Evolutionary conservation across 2,113 vertebrate species (phyloP), one percentile per base, ranked within the genome.

Genomic region (Lasiurus cinereus): DNA sequence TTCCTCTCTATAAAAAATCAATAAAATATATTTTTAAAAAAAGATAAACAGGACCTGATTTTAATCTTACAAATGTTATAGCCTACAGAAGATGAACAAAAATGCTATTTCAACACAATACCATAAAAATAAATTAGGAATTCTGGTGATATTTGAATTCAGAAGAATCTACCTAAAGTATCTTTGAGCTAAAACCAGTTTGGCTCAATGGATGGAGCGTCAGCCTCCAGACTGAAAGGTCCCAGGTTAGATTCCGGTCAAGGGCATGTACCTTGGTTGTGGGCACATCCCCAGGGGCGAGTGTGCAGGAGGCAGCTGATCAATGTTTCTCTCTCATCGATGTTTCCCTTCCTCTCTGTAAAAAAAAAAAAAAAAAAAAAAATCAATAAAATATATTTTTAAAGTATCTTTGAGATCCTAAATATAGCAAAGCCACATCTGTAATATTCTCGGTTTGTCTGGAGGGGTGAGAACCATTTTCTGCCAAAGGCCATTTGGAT

Each of bases 1-100:
- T 39, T 39, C 39, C 39, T 39, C 39, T 39, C 39, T 39, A 39
- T 39, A 39, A 39, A 39, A 39, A 39, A 39, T 39, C 39, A 39
- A 39, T 39, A 39, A 39, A 39, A 39, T 39, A 39, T 5, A 39
- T 39, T 39, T 39, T 39, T 39, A 39, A 39, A 39, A 39, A 82
- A 84, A 66, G 33, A 70, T 59, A 64, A 56, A 56, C 1, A 56
- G 21, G 36, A 48, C 52, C 43, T 48, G 39, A 78, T 46, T 92
- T 96, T 88, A 95, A 73, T 79, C 54, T 88, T 91, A 59, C 83
- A 88, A 90, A 70, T 73, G 72, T 33, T 83, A 69, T 1, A 79
- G 87, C 43, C 56, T 50, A 43, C 27, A 93, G 62, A 46, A 93
- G 16, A 95, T 18, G 70, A 88, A 74, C n/a, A 90, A 31, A 93